These are phyloP conservation scores for Sinocyclocheilus anshuiensis DNA, from an alignment of 2,113 vertebrate genomes.

Conservation along the genomic window DNA sequence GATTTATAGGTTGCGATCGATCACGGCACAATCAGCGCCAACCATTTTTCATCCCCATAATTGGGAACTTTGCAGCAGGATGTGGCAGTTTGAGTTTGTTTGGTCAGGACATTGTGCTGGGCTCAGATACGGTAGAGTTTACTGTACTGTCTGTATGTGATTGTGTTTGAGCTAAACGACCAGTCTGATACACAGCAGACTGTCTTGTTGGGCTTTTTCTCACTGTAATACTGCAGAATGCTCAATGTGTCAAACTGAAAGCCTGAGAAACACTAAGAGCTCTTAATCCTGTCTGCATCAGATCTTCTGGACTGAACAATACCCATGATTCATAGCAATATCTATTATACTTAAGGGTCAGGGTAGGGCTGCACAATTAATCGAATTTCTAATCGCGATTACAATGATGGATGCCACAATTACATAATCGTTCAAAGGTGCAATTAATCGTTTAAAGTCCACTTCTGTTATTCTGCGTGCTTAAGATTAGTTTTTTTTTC, in stretches of 20 bases:
- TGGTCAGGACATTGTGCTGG: slow-evolving; percentile 13
- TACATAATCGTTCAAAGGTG: too few relatives aligned
- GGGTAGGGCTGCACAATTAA: too few relatives aligned
- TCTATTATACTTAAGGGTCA: not conserved
- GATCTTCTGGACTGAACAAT: not conserved
- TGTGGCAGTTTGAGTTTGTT: slow-evolving; percentile 43
- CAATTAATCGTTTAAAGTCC: too few relatives aligned
- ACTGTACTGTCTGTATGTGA: not conserved
- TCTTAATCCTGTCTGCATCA: not conserved
- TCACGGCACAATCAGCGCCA: slow-evolving; percentile 32
- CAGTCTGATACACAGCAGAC: not conserved
- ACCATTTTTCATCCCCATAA: slow-evolving; percentile 51
- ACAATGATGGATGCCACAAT: too few relatives aligned
- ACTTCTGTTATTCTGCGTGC: too few relatives aligned
- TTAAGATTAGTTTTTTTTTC: too few relatives aligned
- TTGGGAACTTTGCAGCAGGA: slow-evolving; percentile 45
- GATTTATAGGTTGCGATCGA: slow-evolving; percentile 48
- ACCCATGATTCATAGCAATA: slow-evolving; percentile 1
- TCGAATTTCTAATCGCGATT: too few relatives aligned
- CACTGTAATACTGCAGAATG: not conserved
- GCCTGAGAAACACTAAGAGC: not conserved
- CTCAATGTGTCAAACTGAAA: not conserved
- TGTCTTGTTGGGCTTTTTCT: slow-evolving; percentile 4
- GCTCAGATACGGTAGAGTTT: slow-evolving; percentile 4
- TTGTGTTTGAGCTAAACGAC: not conserved